These are phyloP conservation scores for Thaleichthys pacificus DNA, from an alignment of 2,797 vertebrate species.

Conservation along the genomic window DNA sequence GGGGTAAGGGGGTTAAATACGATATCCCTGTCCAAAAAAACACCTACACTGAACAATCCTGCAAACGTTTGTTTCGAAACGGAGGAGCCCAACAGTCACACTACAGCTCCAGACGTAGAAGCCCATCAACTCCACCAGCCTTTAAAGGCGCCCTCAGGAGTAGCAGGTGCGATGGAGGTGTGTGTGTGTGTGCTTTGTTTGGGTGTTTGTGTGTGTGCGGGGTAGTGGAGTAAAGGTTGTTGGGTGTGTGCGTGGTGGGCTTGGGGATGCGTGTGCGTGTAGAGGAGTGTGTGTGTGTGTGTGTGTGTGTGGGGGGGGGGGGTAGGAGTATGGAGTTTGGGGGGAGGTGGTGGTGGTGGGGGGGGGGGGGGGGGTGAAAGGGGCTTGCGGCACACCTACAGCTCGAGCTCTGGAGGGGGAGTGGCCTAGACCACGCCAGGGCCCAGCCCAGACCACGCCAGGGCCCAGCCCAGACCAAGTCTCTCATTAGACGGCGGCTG, in stretches of 20 bases:
- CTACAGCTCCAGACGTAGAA: not conserved
- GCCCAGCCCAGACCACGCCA: conserved; percentile 65
- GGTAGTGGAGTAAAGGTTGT: conserved; percentile 49
- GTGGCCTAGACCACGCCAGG: conserved; percentile 46
- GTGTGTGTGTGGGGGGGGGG: conserved; percentile 16
- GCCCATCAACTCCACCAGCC: not conserved
- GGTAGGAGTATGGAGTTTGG: conserved; percentile 58
- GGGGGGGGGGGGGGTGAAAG: conserved; percentile 40
- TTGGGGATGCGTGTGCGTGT: no score
- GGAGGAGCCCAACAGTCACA: not conserved
- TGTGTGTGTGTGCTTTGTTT: not conserved
- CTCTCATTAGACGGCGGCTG: conserved; percentile 90
- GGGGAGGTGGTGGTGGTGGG: conserved; percentile 43
- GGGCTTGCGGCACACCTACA: conserved; percentile 61
- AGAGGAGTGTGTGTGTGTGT: no score
- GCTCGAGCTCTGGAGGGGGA: conserved; percentile 70
- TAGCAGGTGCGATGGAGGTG: not conserved
- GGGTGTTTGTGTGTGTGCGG: conserved; percentile 18
- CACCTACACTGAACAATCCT: not conserved
- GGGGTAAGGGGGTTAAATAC: no score
- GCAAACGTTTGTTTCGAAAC: not conserved
- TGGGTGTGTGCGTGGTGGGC: conserved; percentile 19
- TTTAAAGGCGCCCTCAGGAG: not conserved
- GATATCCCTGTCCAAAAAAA: no score
- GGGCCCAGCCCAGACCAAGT: conserved; percentile 74